These are phyloP conservation scores for Corvus cornix DNA, from an alignment of 2,113 vertebrate species.

Conservation along the genomic window DNA sequence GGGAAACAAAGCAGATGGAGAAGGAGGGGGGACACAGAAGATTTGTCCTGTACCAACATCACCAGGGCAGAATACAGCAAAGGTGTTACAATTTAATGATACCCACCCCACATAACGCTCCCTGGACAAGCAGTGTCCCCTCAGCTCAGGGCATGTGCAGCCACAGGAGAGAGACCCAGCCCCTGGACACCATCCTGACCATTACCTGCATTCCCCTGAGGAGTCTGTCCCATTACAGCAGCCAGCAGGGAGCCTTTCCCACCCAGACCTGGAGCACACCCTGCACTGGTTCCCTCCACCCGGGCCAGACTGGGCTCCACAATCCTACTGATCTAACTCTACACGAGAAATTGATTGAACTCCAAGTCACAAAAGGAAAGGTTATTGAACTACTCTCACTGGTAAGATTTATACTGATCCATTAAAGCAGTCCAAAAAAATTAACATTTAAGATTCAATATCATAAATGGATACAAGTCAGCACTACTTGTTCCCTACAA, in stretches of 20 bases:
- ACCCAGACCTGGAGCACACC: rapidly evolving
- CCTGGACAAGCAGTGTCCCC: background rate
- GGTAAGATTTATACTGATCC: slow-evolving; percentile 23
- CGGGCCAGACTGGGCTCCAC: rapidly evolving
- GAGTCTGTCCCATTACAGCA: rapidly evolving
- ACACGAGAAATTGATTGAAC: background rate
- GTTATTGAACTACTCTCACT: background rate
- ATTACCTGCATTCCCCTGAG: rapidly evolving
- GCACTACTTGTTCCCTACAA: slow-evolving; percentile 20
- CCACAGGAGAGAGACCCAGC: background rate
- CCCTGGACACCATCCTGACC: rapidly evolving
- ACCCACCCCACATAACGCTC: rapidly evolving
- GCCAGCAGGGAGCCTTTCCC: background rate
- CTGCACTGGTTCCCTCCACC: background rate
- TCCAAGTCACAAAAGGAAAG: background rate
- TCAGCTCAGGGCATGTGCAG: background rate
- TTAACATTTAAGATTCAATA: slow-evolving; percentile 31
- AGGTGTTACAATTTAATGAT: rapidly evolving
- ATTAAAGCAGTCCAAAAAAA: slow-evolving; percentile 28
- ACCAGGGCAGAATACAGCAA: background rate
- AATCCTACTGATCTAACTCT: background rate
- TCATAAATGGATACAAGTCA: slow-evolving; percentile 46
- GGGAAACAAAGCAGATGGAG: background rate
- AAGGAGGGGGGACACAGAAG: background rate
- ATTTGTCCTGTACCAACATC: background rate